These are phyloP conservation scores for Mylabris sibirica DNA, from an alignment of 2,888 invertebrate species.

Conservation along the genomic window DNA sequence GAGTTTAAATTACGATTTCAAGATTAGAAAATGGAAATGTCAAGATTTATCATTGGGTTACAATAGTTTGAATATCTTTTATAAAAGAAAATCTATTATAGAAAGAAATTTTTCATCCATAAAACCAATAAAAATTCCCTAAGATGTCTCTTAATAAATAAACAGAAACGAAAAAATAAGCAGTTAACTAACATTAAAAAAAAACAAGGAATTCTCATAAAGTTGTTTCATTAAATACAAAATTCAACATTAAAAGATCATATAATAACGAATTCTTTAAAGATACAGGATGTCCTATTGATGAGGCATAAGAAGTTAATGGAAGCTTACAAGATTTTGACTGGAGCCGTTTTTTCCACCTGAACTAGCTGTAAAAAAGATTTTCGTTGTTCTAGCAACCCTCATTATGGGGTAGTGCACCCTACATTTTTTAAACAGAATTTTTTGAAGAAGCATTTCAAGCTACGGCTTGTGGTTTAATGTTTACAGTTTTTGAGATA, in stretches of 20 bases:
- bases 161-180: neutral
- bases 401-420: no score
- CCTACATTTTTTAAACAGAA: no score
- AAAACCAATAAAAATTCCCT: neutral
- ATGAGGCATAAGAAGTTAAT: no score
- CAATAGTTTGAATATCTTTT: neutral
- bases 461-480: no score
- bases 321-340: no score
- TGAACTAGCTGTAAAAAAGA: no score
- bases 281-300: no score
- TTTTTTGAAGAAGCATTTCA: no score
- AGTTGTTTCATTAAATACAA: slow-evolving; percentile 38
- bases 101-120: neutral
- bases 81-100: neutral
- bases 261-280: neutral
- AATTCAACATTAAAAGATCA: slow-evolving; percentile 24
- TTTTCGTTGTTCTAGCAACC: no score
- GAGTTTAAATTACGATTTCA: neutral
- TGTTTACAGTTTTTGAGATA: no score
- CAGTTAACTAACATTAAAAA: slow-evolving; percentile 14
- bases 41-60: neutral
- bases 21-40: slow-evolving; percentile 7
- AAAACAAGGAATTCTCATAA: slow-evolving; percentile 25
- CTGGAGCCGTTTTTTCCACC: no score
- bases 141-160: neutral